A percentile compares a stretch with the other conserved stretches of the same genome.
Evolutionary conservation across 2,113 vertebrate species (phyloP).

Genomic region (Stigmatopora argus): DNA sequence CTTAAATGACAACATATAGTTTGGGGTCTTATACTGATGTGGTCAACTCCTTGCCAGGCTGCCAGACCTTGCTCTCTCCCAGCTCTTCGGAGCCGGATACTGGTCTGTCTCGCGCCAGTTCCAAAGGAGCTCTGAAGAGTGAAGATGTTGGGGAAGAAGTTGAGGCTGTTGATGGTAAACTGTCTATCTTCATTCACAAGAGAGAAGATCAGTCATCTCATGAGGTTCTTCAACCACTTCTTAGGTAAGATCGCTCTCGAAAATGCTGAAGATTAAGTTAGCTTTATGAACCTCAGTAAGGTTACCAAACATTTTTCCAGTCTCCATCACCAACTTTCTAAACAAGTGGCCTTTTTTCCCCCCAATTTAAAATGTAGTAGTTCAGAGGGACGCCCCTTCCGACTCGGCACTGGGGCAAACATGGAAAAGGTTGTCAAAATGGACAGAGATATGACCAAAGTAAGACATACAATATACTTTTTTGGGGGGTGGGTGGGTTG

Average conservation of each 20-base stretch:
- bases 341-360: background rate
- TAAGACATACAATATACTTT: conserved; percentile 41
- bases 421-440: conserved; percentile 99
- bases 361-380: conserved; percentile 72
- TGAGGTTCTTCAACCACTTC: conserved; percentile 91
- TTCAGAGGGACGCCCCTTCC: conserved; percentile 95
- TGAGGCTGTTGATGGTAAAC: conserved; percentile 94
- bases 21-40: background rate
- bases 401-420: conserved; percentile 94
- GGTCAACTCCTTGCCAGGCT: conserved; percentile 64
- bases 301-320: background rate
- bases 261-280: background rate
- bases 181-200: conserved; percentile 97
- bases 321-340: background rate
- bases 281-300: background rate
- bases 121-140: conserved; percentile 86
- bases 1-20: background rate
- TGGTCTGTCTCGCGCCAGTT: conserved; percentile 79
- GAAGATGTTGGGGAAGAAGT: conserved; percentile 91
- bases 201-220: conserved; percentile 96
- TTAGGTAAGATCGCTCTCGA: conserved; percentile 74
- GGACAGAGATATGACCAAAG: conserved; percentile 99
- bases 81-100: conserved; percentile 91
- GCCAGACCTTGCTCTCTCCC: conserved; percentile 95
- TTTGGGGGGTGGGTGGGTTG: background rate